These are phyloP conservation scores for Eptesicus fuscus DNA, from an alignment of 2,113 vertebrate species.

Conservation along the genomic window DNA sequence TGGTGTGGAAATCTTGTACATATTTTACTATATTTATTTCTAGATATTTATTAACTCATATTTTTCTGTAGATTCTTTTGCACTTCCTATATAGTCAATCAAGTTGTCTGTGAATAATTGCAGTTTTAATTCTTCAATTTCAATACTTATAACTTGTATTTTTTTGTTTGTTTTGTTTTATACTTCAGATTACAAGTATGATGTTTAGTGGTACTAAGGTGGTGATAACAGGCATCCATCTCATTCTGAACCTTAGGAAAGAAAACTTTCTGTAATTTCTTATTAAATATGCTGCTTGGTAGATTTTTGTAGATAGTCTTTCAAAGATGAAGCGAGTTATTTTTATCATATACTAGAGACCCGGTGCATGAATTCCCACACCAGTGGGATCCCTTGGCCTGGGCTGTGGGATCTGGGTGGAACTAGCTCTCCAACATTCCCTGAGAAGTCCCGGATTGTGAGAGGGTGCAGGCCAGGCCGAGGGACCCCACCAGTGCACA, in stretches of 20 bases:
- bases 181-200: not conserved
- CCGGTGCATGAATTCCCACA: too few relatives aligned
- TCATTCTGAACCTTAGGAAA: not conserved
- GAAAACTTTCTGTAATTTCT: not conserved
- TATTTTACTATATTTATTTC: not conserved
- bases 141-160: not conserved
- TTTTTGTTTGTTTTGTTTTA: not conserved
- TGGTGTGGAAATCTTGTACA: not conserved
- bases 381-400: too few relatives aligned
- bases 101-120: not conserved
- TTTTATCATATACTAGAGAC: not conserved
- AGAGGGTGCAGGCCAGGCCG: too few relatives aligned
- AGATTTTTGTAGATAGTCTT: not conserved
- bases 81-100: not conserved
- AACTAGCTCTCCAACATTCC: too few relatives aligned
- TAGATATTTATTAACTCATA: not conserved
- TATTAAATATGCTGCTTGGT: not conserved
- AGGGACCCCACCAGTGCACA: too few relatives aligned
- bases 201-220: not conserved
- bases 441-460: too few relatives aligned
- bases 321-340: not conserved
- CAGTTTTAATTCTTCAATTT: not conserved
- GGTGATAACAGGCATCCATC: not conserved
- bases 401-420: too few relatives aligned
- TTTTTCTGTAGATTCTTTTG: not conserved